phyloP scores from a whole-genome alignment of 2,113 vertebrate species.

The Rhombomys opimus region DNA sequence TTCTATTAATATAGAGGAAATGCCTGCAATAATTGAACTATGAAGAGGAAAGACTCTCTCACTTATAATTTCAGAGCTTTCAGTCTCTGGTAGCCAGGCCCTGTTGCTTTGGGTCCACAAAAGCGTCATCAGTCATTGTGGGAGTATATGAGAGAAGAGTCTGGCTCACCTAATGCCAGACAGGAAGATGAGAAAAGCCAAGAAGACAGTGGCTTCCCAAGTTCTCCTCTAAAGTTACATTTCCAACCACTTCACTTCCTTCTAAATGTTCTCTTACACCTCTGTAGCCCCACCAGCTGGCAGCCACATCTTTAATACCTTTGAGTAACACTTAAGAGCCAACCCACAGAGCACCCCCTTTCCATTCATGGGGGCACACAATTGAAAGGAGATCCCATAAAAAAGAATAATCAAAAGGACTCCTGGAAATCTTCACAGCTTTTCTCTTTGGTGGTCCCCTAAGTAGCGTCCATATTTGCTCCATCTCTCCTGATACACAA shows the following conservation, averaged over 20 bases:
- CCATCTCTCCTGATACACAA: not conserved
- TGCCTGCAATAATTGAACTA: not conserved
- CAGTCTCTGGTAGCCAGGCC: not conserved
- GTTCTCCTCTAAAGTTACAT: not conserved
- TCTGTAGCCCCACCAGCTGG: not conserved
- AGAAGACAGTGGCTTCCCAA: too few relatives aligned
- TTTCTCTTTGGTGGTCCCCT: not conserved
- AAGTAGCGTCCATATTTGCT: not conserved
- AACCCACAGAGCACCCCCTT: not conserved
- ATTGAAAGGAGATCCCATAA: fast-evolving
- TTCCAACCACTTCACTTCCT: not conserved
- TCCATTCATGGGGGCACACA: not conserved
- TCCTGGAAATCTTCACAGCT: not conserved
- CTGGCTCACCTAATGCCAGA: not conserved
- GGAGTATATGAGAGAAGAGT: not conserved
- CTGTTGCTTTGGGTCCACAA: not conserved
- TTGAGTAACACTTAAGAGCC: not conserved
- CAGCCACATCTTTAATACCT: not conserved
- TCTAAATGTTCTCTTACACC: not conserved
- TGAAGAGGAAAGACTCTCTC: not conserved
- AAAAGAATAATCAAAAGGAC: not conserved
- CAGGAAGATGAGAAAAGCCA: not conserved
- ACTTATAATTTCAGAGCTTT: not conserved
- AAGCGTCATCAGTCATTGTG: not conserved
- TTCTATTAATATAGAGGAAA: not conserved